phyloP scores from a whole-genome alignment of 2,797 vertebrate genomes.

The Rhinichthys osculus region DNA sequence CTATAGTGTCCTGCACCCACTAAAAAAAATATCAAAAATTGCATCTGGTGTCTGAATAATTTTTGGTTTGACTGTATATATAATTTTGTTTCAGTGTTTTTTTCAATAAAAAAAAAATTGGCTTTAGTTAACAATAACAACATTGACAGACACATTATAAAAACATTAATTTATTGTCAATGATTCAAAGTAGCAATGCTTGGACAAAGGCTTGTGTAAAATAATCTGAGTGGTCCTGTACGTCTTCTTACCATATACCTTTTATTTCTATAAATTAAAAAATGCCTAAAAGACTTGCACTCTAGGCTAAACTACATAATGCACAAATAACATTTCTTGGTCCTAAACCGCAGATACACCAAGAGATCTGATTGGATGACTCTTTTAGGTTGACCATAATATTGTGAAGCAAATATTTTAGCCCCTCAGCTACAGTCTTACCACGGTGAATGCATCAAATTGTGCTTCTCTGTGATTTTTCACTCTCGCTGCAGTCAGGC shows the following conservation, averaged over 20 bases:
- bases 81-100: too few species aligned
- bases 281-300: neutral
- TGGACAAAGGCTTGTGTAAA: neutral
- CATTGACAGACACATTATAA: too few species aligned
- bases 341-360: slow-evolving; percentile 33
- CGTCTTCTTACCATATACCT: neutral
- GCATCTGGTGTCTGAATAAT: too few species aligned
- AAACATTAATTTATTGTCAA: neutral
- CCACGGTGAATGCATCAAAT: slow-evolving; percentile 42
- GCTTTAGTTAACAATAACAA: neutral
- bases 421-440: slow-evolving; percentile 26
- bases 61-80: too few species aligned
- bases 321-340: slow-evolving; percentile 1
- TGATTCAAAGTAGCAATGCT: neutral
- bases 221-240: neutral
- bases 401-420: neutral
- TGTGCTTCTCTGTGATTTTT: slow-evolving; percentile 35
- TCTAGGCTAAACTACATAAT: neutral
- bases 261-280: slow-evolving; percentile 11
- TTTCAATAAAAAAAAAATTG: neutral
- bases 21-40: too few species aligned
- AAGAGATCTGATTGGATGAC: neutral
- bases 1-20: too few species aligned
- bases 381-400: slow-evolving; percentile 24
- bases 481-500: slow-evolving; percentile 24